A percentile compares a stretch with the other conserved stretches of the same genome.
phyloP scores from a whole-genome alignment of 1,140 invertebrate genomes.

The Coenobita brevimanus region DNA sequence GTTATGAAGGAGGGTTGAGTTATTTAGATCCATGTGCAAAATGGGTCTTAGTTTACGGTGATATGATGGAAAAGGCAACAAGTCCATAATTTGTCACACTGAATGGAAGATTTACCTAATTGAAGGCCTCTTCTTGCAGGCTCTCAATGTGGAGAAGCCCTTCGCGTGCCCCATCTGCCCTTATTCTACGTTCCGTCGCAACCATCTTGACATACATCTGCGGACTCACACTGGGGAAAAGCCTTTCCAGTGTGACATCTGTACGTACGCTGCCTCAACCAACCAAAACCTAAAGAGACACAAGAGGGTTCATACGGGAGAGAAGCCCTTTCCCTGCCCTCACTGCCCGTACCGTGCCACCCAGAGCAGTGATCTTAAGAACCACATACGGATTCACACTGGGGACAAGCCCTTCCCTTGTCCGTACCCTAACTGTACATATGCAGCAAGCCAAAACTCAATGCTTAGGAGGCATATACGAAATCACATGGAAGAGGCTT shows the following conservation, averaged over 20 bases:
- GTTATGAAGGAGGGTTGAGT: no score
- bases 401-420: constrained; percentile 82
- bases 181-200: constrained; percentile 13
- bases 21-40: no score
- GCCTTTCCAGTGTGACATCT: constrained; percentile 26
- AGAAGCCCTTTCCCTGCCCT: constrained; percentile 39
- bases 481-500: constrained; percentile 81
- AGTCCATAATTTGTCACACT: no score
- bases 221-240: constrained; percentile 51
- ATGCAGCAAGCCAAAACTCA: constrained; percentile 85
- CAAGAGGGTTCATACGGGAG: constrained; percentile 26
- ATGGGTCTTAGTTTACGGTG: no score
- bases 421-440: constrained; percentile 96
- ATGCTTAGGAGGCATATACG: constrained; percentile 98
- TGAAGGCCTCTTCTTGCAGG: constrained; percentile 90
- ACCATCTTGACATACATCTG: constrained; percentile 42
- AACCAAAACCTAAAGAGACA: constrained; percentile 88
- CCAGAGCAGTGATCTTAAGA: constrained; percentile 35
- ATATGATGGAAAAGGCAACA: not conserved
- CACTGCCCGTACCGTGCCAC: constrained; percentile 35
- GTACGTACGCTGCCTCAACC: constrained; percentile 77
- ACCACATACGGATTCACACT: constrained; percentile 30
- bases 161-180: constrained; percentile 96
- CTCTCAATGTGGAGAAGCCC: constrained; percentile 96
- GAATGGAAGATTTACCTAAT: constrained; percentile 51